phyloP scores from a whole-genome alignment of 2,888 invertebrate genomes.

The Galerucella pusilla region DNA sequence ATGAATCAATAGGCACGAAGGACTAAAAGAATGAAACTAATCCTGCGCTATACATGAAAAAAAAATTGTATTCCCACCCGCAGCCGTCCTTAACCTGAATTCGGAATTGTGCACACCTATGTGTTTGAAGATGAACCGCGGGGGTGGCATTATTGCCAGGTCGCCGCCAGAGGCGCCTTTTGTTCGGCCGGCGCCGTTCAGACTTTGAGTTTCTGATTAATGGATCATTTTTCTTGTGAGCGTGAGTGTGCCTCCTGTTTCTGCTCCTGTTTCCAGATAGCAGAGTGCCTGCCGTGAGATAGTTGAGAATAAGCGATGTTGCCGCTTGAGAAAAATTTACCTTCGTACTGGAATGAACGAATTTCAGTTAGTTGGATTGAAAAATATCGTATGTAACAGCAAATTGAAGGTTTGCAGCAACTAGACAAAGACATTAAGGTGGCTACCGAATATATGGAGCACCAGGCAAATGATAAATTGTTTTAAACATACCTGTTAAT shows the following conservation, averaged over 20 bases:
- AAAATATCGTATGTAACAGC: too few species aligned
- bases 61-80: neutral
- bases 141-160: conserved; percentile 35
- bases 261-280: conserved; percentile 26
- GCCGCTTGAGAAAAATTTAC: neutral
- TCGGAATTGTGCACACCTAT: conserved; percentile 23
- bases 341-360: too few species aligned
- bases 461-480: too few species aligned
- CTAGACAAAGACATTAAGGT: too few species aligned
- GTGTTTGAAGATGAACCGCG: conserved; percentile 28
- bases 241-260: conserved; percentile 47
- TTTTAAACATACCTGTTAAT: too few species aligned
- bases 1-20: neutral
- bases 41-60: neutral
- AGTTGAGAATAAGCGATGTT: conserved; percentile 9
- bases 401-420: too few species aligned
- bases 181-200: conserved; percentile 74
- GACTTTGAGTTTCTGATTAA: conserved; percentile 84
- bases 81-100: conserved; percentile 30
- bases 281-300: conserved; percentile 19
- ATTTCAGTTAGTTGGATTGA: too few species aligned
- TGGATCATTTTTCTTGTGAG: conserved; percentile 81
- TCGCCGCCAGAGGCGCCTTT: conserved; percentile 37
- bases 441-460: too few species aligned
- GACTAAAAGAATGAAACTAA: neutral